Percentiles rank a stretch among this genome's conserved stretches.
Conservation (phyloP, 2,113 vertebrate species). For the Felis chaus region DNA sequence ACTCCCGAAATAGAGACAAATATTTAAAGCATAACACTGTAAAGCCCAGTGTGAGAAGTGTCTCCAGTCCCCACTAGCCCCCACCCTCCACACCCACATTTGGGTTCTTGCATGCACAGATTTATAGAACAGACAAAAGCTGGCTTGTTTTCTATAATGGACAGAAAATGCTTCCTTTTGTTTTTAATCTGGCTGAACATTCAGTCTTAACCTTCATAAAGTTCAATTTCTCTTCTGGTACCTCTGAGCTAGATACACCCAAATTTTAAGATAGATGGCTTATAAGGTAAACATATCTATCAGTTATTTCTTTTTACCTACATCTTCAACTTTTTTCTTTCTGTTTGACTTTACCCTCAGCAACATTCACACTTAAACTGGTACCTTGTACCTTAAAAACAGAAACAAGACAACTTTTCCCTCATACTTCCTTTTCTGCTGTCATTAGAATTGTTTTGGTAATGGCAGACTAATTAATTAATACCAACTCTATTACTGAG, state of each 20-base stretch:
- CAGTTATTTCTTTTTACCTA: not conserved
- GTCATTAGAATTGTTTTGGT: not conserved
- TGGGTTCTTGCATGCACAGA: not conserved
- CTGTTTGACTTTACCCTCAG: not conserved
- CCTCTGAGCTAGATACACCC: not conserved
- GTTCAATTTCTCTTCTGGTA: not conserved
- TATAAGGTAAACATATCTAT: not conserved
- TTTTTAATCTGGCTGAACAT: not conserved
- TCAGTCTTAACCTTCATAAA: not conserved
- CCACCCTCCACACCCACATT: not conserved
- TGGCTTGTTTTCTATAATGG: slow-evolving; percentile 21
- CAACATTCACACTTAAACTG: not conserved
- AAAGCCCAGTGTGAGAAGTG: slow-evolving; percentile 5
- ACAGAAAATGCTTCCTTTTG: not conserved
- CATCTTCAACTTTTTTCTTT: not conserved
- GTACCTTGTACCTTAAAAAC: not conserved
- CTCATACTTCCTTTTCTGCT: not conserved
- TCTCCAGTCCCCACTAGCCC: not conserved
- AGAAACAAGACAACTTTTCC: not conserved
- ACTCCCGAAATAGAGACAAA: slow-evolving; percentile 4
- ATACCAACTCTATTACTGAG: not conserved
- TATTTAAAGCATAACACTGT: not conserved
- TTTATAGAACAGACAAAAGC: slow-evolving; percentile 33
- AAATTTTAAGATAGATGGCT: not conserved
- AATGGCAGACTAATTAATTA: not conserved